Base-by-base conservation (phyloP, 1,140 invertebrate genomes). In the Tetraneura akinire region DNA sequence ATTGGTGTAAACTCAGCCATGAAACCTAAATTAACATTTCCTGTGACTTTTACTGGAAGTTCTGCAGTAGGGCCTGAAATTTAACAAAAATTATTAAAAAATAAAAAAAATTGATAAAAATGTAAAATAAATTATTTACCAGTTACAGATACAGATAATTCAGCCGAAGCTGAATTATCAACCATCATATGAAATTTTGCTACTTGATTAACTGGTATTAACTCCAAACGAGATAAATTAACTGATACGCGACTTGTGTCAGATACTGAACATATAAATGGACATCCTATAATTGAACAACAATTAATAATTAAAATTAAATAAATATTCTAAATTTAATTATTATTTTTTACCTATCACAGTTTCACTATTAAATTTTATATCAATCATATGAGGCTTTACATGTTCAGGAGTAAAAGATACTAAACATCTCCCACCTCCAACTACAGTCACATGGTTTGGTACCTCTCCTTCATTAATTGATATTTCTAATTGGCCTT, bases 391-490 rank as follows among this genome's bases (percentile, higher is more conserved):
- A 87, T 99, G 97, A 37, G 94, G 90, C 83, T 96, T 96, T 11
- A 93, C 89, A 80, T 92, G 90, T 85, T 98, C 96, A 21, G 98
- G 97, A 16, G 96, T 94, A 87, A 99, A 99, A 68, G 94, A 97
- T 13, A 98, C 96, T 37, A 98, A 89, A 85, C 96, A 98, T 80
- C 95, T 90, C 49, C 96, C 96, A 81, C 95, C 95, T 62, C 96
- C 96, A 9, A 98, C 93, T 18, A 96, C 94, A 86, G 96, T 94
- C 23, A 98, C 96, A 87, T 98, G 95, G 88, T 98, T 98, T 53
- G 96, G 96, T 47, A 98, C 95, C 89, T 97, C 95, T 81, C 96
- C 96, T 87, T 98, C 95, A 85, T 98, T 98, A 85, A 98, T 96
- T 80, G 96, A 97, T 84, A 98, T 98, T 89, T 98, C 96, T 83